Conservation (phyloP, 2,113 vertebrate genomes). For the Pteronura brasiliensis region DNA sequence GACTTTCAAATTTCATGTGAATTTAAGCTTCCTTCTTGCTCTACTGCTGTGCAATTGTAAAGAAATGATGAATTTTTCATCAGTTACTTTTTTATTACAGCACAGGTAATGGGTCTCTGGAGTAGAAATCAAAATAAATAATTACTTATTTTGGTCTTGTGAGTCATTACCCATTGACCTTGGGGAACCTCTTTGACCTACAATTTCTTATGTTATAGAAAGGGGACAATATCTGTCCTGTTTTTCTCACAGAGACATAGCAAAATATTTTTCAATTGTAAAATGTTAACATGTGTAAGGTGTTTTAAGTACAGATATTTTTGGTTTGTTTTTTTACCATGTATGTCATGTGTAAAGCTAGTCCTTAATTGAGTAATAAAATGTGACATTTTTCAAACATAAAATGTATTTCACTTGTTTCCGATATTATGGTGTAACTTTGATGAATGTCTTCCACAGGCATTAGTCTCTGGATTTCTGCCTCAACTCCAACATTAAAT, state of each 20-base stretch:
- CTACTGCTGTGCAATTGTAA: slow-evolving; percentile 17
- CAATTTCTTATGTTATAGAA: neutral
- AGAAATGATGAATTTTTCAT: slow-evolving; percentile 57
- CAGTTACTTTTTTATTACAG: slow-evolving; percentile 20
- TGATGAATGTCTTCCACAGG: neutral
- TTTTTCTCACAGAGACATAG: neutral
- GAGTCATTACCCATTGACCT: neutral
- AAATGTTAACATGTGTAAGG: neutral
- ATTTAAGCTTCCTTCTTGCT: slow-evolving; percentile 40
- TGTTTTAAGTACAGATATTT: neutral
- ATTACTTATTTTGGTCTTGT: slow-evolving; percentile 10
- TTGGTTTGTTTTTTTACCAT: neutral
- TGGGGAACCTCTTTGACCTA: neutral
- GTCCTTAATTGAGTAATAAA: neutral
- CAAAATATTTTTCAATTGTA: neutral
- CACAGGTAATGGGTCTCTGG: neutral
- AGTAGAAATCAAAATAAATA: slow-evolving; percentile 33
- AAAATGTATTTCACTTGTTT: neutral
- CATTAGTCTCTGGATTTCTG: neutral
- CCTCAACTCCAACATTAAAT: neutral
- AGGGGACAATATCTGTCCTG: neutral
- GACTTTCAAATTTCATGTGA: slow-evolving; percentile 52
- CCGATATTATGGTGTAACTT: neutral
- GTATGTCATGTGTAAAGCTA: neutral
- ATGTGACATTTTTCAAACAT: neutral